Evolutionary conservation across 1,140 invertebrate genomes (phyloP).

Genomic region (Sitobion miscanthi): DNA sequence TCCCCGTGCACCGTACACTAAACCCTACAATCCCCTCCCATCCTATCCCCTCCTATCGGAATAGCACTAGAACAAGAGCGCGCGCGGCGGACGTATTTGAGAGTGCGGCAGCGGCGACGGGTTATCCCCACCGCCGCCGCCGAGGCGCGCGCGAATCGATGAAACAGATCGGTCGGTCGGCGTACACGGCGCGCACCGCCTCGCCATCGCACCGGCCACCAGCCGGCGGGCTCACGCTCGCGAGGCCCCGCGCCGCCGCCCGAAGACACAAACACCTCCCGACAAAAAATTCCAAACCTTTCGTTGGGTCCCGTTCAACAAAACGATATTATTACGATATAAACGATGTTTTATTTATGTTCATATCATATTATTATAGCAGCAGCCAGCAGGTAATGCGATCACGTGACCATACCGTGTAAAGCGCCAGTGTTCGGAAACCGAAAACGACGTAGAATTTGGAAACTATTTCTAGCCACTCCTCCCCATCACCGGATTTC

Average conservation of each 20-base stretch:
- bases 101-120: neutral
- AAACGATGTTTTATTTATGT: neutral
- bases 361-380: neutral
- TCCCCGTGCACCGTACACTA: neutral
- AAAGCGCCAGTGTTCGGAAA: neutral
- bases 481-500: neutral
- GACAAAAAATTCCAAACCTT: neutral
- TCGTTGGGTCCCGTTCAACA: neutral
- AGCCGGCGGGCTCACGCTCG: neutral
- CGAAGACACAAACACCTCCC: neutral
- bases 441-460: neutral
- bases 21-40: neutral
- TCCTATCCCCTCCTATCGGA: neutral
- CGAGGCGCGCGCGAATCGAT: neutral
- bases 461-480: neutral
- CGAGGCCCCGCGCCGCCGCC: too few species aligned
- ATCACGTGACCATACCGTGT: neutral
- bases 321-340: neutral
- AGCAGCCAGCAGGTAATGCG: neutral
- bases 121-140: neutral
- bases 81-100: neutral
- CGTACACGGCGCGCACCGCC: neutral
- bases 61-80: neutral
- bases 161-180: conserved; percentile 3
- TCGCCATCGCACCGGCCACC: neutral